Evolutionary conservation across 1,140 invertebrate genomes (phyloP).

Genomic region (Ceratosolen solmsi): DNA sequence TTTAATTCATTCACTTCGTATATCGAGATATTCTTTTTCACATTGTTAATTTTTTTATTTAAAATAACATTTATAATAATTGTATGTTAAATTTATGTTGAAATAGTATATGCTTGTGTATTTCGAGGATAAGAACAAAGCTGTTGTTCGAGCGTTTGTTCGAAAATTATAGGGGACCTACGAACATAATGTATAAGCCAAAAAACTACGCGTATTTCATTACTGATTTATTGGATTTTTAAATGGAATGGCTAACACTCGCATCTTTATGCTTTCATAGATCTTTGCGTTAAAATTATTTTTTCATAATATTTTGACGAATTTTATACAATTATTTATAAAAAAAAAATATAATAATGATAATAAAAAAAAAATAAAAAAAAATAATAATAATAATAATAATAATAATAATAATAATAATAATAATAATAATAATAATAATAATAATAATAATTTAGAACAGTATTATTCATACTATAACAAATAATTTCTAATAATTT

Average conservation of each 20-base stretch:
- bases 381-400: too few species aligned
- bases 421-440: too few species aligned
- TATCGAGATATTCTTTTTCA: not conserved
- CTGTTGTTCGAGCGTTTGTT: slow-evolving; percentile 18
- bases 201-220: not conserved
- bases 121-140: slow-evolving; percentile 16
- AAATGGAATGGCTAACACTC: not conserved
- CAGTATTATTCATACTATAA: too few species aligned
- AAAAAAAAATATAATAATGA: too few species aligned
- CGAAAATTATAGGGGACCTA: slow-evolving; percentile 14
- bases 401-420: too few species aligned
- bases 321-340: not conserved
- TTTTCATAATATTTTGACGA: not conserved
- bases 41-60: too few species aligned
- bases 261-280: not conserved
- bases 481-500: too few species aligned
- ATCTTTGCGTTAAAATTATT: not conserved
- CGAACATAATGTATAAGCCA: not conserved
- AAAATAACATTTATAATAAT: too few species aligned
- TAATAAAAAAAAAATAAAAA: too few species aligned
- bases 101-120: not conserved
- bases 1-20: slow-evolving; percentile 34
- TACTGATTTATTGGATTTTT: slow-evolving; percentile 20
- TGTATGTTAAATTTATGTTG: too few species aligned
- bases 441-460: too few species aligned